Evolutionary conservation across 2,113 vertebrate species (phyloP).

Genomic region (Chloropsis hardwickii): DNA sequence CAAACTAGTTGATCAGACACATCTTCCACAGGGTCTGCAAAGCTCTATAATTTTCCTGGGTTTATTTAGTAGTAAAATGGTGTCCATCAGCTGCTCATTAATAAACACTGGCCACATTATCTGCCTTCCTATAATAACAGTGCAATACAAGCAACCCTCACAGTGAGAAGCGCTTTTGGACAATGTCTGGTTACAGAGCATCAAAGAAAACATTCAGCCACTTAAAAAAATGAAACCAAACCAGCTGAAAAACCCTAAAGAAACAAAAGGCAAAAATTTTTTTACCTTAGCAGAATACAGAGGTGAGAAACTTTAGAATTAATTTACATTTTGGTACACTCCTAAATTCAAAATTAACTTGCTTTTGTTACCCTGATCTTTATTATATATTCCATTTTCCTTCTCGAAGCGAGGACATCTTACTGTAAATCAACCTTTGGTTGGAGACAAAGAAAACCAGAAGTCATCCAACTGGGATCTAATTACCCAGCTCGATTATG

Average conservation of each 20-base stretch:
- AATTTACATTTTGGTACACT: constrained; percentile 63
- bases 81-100: background rate
- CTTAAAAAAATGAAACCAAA: background rate
- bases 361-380: constrained; percentile 53
- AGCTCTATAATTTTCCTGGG: background rate
- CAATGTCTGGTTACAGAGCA: background rate
- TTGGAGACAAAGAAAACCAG: constrained; percentile 30
- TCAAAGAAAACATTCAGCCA: background rate
- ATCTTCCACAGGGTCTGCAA: background rate
- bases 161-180: background rate
- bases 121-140: background rate
- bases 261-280: background rate
- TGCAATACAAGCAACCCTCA: background rate
- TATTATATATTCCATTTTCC: constrained; percentile 71
- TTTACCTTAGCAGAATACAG: constrained; percentile 54
- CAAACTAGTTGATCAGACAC: background rate
- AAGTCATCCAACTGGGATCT: constrained; percentile 69
- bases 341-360: constrained; percentile 66
- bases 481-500: constrained; percentile 75
- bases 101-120: background rate
- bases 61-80: background rate
- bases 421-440: constrained; percentile 51
- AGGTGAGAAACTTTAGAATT: constrained; percentile 61
- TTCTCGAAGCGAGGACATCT: constrained; percentile 60
- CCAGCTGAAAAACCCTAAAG: fast-evolving